A percentile compares a stretch with the other conserved stretches of the same genome.
Evolutionary conservation across 2,888 invertebrate genomes (phyloP).

Genomic region (Timema cristinae): DNA sequence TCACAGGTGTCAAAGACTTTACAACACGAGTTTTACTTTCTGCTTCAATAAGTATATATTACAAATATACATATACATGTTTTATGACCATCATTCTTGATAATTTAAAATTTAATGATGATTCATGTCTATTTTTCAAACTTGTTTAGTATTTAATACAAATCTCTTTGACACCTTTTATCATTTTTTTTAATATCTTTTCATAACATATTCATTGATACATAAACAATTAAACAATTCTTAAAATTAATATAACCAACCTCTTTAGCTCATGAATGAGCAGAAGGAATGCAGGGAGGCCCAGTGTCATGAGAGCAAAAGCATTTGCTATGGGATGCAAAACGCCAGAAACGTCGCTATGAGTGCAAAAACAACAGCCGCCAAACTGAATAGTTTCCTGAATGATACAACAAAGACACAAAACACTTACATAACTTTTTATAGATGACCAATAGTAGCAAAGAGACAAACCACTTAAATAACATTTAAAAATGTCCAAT

Average conservation of each 20-base stretch:
- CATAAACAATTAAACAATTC: not conserved
- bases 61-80: no score
- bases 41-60: no score
- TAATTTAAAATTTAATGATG: no score
- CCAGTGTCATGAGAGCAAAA: conserved; percentile 72
- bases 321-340: conserved; percentile 78
- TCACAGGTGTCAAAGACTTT: no score
- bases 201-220: not conserved
- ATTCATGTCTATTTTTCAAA: no score
- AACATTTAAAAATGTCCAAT: conserved; percentile 3
- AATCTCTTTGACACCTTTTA: not conserved
- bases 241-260: conserved; percentile 45
- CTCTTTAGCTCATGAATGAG: conserved; percentile 63
- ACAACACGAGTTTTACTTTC: no score
- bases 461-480: conserved; percentile 7
- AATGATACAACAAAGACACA: conserved; percentile 29
- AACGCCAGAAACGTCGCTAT: conserved; percentile 62
- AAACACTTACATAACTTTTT: no score
- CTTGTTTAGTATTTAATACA: no score
- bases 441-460: no score
- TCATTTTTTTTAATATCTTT: not conserved
- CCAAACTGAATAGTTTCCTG: conserved; percentile 60
- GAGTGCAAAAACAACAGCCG: conserved; percentile 56
- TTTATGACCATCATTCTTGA: no score
- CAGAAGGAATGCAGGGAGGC: conserved; percentile 64